Evolutionary conservation across 2,797 vertebrate species (phyloP).

Genomic region (Onychomys torridus): DNA sequence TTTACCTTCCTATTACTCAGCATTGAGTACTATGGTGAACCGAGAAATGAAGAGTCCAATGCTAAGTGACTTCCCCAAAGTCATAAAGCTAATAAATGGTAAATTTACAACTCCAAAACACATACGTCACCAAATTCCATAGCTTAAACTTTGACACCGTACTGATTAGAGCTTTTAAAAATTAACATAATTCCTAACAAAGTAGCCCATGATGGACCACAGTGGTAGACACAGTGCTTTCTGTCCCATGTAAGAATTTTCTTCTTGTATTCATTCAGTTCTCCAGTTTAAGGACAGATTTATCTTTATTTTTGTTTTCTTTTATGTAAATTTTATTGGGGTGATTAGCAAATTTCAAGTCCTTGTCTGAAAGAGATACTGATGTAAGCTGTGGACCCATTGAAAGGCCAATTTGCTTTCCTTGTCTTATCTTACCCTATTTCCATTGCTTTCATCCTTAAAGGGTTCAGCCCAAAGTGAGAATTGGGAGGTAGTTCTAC

Average conservation of each 20-base stretch:
- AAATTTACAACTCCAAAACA: slow-evolving; percentile 22
- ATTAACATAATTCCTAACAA: background rate
- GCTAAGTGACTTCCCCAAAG: background rate
- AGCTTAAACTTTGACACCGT: background rate
- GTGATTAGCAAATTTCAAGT: background rate
- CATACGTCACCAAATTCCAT: background rate
- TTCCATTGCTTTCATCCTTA: slow-evolving; percentile 30
- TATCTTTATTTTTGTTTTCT: background rate
- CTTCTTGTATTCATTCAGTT: background rate
- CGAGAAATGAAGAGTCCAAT: background rate
- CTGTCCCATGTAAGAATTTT: background rate
- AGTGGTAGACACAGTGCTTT: background rate
- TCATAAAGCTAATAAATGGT: background rate
- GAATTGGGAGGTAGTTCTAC: background rate
- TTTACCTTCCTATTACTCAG: background rate
- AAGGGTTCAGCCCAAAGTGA: background rate
- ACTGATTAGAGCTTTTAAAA: slow-evolving; percentile 2
- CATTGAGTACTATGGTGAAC: background rate
- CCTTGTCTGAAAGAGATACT: background rate
- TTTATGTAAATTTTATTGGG: background rate
- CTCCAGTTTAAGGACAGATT: background rate
- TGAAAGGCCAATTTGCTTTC: background rate
- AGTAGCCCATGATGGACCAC: background rate
- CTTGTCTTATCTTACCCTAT: background rate
- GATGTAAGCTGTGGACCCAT: background rate